Conservation (phyloP, 2,888 invertebrate species). For the Gastracanthus pulcherrimus region DNA sequence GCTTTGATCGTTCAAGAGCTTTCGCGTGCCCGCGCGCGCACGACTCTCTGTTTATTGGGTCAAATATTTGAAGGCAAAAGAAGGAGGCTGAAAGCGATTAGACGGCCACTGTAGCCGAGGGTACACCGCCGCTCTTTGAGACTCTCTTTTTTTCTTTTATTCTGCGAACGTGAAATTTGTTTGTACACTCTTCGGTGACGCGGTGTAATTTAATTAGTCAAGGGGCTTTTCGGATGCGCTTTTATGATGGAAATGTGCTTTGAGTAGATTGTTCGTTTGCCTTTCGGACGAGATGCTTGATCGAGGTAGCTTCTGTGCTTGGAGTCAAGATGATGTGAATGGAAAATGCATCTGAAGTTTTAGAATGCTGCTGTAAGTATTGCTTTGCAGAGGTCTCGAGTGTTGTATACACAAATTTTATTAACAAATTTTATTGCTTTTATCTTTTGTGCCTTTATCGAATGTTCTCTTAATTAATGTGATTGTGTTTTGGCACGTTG, state of each 20-base stretch:
- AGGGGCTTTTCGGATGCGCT: neutral
- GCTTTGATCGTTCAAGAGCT: slow-evolving; percentile 43
- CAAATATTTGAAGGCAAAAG: slow-evolving; percentile 43
- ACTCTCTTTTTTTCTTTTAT: slow-evolving; percentile 13
- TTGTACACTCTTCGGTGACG: neutral
- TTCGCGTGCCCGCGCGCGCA: slow-evolving; percentile 8
- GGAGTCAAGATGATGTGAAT: too few relatives aligned
- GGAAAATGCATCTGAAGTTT: too few relatives aligned
- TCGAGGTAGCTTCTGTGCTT: neutral
- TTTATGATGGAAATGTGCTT: neutral
- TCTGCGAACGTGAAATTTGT: neutral
- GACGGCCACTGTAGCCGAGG: neutral
- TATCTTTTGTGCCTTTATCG: too few relatives aligned
- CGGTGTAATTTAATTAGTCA: neutral
- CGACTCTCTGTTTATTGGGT: slow-evolving; percentile 52
- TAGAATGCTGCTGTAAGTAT: too few relatives aligned
- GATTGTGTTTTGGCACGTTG: too few relatives aligned
- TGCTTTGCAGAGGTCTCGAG: too few relatives aligned
- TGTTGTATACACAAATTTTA: too few relatives aligned
- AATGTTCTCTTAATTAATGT: too few relatives aligned
- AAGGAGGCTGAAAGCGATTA: neutral
- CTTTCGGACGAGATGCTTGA: neutral
- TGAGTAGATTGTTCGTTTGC: neutral
- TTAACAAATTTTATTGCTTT: too few relatives aligned
- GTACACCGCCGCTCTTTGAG: slow-evolving; percentile 22